Evolutionary conservation across 2,888 invertebrate species (phyloP), one percentile per base, ranked within the genome.

Genomic region (Aleiodes testaceus): DNA sequence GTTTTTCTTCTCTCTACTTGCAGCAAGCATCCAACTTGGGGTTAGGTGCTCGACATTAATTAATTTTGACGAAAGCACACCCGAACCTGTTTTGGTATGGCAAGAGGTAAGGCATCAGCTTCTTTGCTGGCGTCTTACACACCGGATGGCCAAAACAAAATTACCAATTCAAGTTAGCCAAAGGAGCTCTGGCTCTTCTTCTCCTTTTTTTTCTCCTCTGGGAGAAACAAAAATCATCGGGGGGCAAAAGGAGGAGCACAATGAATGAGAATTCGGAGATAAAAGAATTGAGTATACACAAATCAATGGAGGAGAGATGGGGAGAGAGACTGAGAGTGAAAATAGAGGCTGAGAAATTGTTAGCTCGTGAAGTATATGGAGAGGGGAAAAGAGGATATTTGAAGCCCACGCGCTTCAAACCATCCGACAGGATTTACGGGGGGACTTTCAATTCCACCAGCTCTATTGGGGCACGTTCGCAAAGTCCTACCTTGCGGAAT

Each of bases 41-140:
- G 61, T 42, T 49, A 72, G 69, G 66, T 67, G 74, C 75, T 76
- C 74, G 74, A 75, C 76, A 75, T 75, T 77, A 77, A 77, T 77
- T 77, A 77, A 77, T 77, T 77, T 77, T 76, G 77, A 76, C 77
- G 77, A 77, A 77, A 76, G 72, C 72, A 74, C 75, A 73, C 72
- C 71, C 72, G 72, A 77, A 73, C 76, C 76, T 72, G 76, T 75
- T 74, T 74, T 36, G 36, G 36, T 36, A 36, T 9, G 36, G 36
- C 36, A 36, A 36, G 36, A 36, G 36, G 36, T 66, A 53, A 75
- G 64, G 70, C 72, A 70, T 74, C 74, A 30, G 30, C 11, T 26
- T 55, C 36, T 14, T 55, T 55, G 14, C 20, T 22, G 9, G 26
- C 30, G 14, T 14, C 36, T 9, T 26, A 55, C 52, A 16, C 16